Base-by-base conservation (phyloP, 2,797 vertebrate genomes). In the Taeniopygia guttata region DNA sequence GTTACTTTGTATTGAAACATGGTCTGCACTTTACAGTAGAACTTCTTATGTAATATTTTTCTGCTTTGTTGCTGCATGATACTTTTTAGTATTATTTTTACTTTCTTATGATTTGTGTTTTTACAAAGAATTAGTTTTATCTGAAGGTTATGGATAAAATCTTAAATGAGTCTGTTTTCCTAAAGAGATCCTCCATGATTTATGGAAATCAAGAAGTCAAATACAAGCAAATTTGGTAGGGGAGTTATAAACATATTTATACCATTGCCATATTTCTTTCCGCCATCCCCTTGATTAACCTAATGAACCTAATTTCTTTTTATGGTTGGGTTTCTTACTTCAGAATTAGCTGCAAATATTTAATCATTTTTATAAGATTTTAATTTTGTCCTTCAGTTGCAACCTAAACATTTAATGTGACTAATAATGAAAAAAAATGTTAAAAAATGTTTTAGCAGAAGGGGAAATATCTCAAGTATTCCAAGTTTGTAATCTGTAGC, bases 211-310 rank as follows among this genome's bases (percentile, higher is more conserved):
- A 51, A 64, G 16, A 11, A 15, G 29, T 76, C 34, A 43, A 32
- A 62, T 54, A 54, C 3, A 79, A 76, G 9, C 18, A 55, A 0
- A 56, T 82, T 54, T n/a, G 16, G 5, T 83, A 16, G 40, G 9
- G 40, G 11, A 48, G 18, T 32, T 87, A 14, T 1, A 69, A 68
- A 32, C 16, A 16, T 19, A 12, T 18, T 75, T 29, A 45, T 26
- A 45, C 18, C 17, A 51, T 34, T 67, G 18, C 22, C 6, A 5
- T 70, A 20, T 16, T 42, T 8, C 4, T 20, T 9, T 26, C 3
- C 4, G 40, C 6, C 0, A 40, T 40, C 0, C 2, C 3, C 3
- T 1, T 34, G 20, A 32, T 59, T 17, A 51, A 45, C 6, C 30
- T 74, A 49, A 16, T 51, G 34, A 59, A 13, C 13, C 2, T 2